Conservation (phyloP, 1,140 invertebrate species). For the Platyura marginata region DNA sequence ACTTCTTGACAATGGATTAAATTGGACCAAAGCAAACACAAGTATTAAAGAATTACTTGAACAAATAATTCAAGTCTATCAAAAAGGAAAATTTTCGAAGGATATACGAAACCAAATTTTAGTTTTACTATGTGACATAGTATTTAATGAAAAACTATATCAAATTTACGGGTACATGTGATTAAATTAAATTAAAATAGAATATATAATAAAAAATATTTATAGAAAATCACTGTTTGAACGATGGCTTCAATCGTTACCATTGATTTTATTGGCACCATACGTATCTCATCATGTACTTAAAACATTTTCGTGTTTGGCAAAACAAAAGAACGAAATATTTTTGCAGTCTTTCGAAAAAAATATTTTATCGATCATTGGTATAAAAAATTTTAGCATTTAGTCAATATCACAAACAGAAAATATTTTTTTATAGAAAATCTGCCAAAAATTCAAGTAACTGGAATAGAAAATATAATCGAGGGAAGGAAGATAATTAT, state of each 20-base stretch:
- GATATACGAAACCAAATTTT: conserved; percentile 18
- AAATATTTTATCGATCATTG: background rate
- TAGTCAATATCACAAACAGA: background rate
- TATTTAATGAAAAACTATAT: conserved; percentile 21
- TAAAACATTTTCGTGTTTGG: conserved; percentile 14
- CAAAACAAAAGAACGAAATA: conserved; percentile 13
- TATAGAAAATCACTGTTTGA: background rate
- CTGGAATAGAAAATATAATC: conserved; percentile 9
- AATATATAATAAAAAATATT: background rate
- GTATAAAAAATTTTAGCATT: background rate
- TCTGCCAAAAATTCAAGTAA: conserved; percentile 11
- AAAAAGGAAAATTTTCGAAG: conserved; percentile 8
- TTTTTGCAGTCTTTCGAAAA: conserved; percentile 10
- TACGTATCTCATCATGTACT: conserved; percentile 11
- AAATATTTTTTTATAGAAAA: conserved; percentile 8
- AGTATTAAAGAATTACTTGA: conserved; percentile 12
- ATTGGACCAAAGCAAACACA: conserved; percentile 17
- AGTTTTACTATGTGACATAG: conserved; percentile 24
- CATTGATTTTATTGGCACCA: conserved; percentile 8
- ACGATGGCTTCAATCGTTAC: conserved; percentile 7
- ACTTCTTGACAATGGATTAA: conserved; percentile 21
- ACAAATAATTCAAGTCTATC: conserved; percentile 11
- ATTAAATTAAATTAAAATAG: conserved; percentile 11
- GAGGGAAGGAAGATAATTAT: conserved; percentile 16
- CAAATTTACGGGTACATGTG: conserved; percentile 21